Evolutionary conservation across 2,888 invertebrate species (phyloP).

Genomic region (Sabellastarte sp.): DNA sequence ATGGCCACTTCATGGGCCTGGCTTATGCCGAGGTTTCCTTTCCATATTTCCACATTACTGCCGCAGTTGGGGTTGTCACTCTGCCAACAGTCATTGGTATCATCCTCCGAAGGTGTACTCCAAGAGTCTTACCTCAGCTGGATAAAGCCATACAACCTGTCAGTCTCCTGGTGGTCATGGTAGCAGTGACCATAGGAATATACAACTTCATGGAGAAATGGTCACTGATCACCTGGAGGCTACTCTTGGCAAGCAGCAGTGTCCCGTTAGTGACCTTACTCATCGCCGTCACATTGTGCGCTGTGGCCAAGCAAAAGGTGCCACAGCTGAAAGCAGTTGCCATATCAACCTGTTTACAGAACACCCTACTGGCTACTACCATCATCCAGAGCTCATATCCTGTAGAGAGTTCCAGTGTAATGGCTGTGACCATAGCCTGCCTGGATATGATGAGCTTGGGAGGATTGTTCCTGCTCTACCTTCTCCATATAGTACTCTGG

Average conservation of each 20-base stretch:
- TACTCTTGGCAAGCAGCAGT: constrained; percentile 7
- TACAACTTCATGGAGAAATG: constrained; percentile 8
- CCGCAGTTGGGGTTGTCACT: constrained; percentile 9
- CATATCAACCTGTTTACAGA: constrained; percentile 14
- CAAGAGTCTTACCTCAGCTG: constrained; percentile 4
- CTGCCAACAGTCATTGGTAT: constrained; percentile 11
- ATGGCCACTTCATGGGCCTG: constrained; percentile 17
- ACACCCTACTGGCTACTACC: constrained; percentile 18
- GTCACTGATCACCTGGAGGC: constrained; percentile 12
- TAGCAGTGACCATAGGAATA: constrained; percentile 14
- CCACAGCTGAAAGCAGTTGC: constrained; percentile 15
- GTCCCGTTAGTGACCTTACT: constrained; percentile 12
- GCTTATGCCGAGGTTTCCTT: constrained; percentile 17
- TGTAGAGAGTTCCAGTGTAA: constrained; percentile 10
- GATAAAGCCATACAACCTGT: constrained; percentile 20
- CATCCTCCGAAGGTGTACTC: constrained; percentile 8
- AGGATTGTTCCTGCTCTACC: constrained; percentile 11
- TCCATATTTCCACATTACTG: constrained; percentile 19
- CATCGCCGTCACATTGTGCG: constrained; percentile 4
- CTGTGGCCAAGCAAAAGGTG: constrained; percentile 9
- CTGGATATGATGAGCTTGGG: constrained; percentile 16
- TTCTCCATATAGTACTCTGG: constrained; percentile 14
- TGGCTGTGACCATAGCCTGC: constrained; percentile 15
- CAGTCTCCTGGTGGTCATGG: constrained; percentile 15
- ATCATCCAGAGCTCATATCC: constrained; percentile 20